phyloP scores from a whole-genome alignment of 2,113 vertebrate genomes.

The Xiphophorus maculatus region DNA sequence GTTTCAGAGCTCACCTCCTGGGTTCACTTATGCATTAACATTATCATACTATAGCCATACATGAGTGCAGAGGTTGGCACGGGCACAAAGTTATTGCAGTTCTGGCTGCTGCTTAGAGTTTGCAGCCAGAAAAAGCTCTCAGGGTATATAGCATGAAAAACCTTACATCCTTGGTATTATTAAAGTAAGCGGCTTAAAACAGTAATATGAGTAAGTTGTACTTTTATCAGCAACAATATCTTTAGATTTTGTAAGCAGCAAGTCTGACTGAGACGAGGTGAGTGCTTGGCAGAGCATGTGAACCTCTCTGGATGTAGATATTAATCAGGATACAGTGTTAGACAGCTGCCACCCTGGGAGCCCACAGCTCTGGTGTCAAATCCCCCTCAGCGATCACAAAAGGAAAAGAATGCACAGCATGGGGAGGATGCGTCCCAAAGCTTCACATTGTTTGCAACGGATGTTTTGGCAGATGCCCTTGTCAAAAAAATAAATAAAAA shows the following conservation, averaged over 20 bases:
- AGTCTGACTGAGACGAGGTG: slow-evolving; percentile 23
- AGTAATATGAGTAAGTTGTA: slow-evolving; percentile 64
- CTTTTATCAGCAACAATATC: slow-evolving; percentile 50
- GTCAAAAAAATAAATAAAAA: slow-evolving; percentile 33
- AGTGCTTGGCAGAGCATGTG: slow-evolving; percentile 59
- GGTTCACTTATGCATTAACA: slow-evolving; percentile 51
- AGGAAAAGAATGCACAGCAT: slow-evolving; percentile 63
- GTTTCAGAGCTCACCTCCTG: slow-evolving; percentile 43
- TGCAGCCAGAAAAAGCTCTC: slow-evolving; percentile 24
- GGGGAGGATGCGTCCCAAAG: slow-evolving; percentile 56
- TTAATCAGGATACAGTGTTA: slow-evolving; percentile 77
- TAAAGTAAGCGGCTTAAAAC: slow-evolving; percentile 41
- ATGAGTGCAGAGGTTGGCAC: background rate
- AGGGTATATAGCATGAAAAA: slow-evolving; percentile 30
- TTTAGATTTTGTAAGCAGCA: slow-evolving; percentile 48
- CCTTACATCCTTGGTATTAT: slow-evolving; percentile 29
- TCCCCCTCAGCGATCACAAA: slow-evolving; percentile 65
- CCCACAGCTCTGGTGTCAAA: slow-evolving; percentile 73
- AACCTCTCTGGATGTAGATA: slow-evolving; percentile 73
- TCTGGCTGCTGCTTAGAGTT: slow-evolving; percentile 32
- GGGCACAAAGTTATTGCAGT: background rate
- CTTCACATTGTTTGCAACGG: slow-evolving; percentile 52
- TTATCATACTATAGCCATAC: slow-evolving; percentile 17
- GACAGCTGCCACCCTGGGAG: slow-evolving; percentile 71
- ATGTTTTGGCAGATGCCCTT: slow-evolving; percentile 75